Base-by-base conservation (phyloP, 2,797 vertebrate species). In the Danio albolineatus region DNA sequence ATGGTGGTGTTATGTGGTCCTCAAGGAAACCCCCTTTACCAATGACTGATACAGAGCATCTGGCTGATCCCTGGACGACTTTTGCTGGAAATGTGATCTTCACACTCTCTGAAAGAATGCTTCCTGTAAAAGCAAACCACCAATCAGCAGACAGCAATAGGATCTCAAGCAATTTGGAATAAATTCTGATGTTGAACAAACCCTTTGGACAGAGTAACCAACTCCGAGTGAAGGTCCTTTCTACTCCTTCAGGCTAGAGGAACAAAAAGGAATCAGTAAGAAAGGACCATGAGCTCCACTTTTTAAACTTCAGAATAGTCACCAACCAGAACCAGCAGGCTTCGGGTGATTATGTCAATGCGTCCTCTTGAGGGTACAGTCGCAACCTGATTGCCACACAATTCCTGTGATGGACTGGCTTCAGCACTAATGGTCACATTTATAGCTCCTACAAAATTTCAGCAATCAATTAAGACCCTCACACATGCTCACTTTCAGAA, bases 131-230 rank as follows among this genome's bases (percentile, higher is more conserved):
- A 79, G 2, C 1, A 0, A 53, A 53, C 16, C 70, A 57, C 0
- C 1, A 12, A 10, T 10, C 13, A 17, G 14, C 49, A 9, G n/a
- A 6, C 4, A 17, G 4, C 13, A 2, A 8, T 14, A 17, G 19
- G 19, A 7, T 46, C n/a, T n/a, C 44, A 12, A 46, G 7, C 10
- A 46, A 7, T 7, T 2, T 16, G 14, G 4, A 38, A 9, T 0
- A 10, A 46, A 16, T 56, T 60, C 16, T 12, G 3, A 0, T 8
- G 8, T 28, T 28, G 3, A 28, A 28, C 87, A 83, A 49, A 94
- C 93, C 92, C 82, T 90, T 86, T 0, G 92, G 92, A 44, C 93
- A 93, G 17, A 93, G 66, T 75, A 94, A 82, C 85, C 85, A 87
- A 83, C 89, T 94, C 80, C 88, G 44, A n/a, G 78, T 82, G 53